A percentile compares a stretch with the other conserved stretches of the same genome.
phyloP scores from a whole-genome alignment of 2,113 vertebrate genomes.

The Empidonax traillii region DNA sequence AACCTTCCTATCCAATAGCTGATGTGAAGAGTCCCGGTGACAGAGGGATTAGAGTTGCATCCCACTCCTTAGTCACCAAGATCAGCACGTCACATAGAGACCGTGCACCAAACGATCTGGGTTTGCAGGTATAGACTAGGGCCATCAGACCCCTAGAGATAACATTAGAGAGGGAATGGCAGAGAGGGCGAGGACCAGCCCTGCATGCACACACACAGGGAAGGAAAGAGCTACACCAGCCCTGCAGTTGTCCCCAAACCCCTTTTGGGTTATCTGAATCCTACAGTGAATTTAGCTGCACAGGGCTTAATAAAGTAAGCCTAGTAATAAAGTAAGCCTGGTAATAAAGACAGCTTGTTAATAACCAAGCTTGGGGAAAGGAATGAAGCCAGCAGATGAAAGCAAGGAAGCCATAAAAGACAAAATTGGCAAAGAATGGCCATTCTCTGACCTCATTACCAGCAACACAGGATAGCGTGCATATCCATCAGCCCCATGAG shows the following conservation, averaged over 20 bases:
- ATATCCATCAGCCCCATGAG: not conserved
- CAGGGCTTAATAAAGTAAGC: not conserved
- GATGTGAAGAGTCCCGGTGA: not conserved
- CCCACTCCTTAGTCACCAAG: not conserved
- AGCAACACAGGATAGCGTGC: accelerated
- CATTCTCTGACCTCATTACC: not conserved
- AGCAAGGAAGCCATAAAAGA: constrained; percentile 6
- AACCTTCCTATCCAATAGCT: not conserved
- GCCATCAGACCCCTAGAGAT: not conserved
- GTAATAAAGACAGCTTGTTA: not conserved
- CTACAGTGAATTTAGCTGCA: not conserved
- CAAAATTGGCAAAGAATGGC: not conserved
- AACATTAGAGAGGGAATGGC: not conserved
- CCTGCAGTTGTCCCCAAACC: not conserved
- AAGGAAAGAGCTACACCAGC: not conserved
- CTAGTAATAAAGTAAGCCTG: not conserved
- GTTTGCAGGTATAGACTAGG: not conserved
- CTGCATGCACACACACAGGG: accelerated
- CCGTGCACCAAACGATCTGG: accelerated
- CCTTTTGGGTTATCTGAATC: not conserved
- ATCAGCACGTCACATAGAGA: not conserved
- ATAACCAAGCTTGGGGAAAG: not conserved
- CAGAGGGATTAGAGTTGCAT: not conserved
- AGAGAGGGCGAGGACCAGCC: not conserved
- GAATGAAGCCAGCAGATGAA: not conserved